Percentiles rank a stretch among this genome's conserved stretches.
phyloP scores from a whole-genome alignment of 2,888 invertebrate genomes.

The Drosophila ustulata region DNA sequence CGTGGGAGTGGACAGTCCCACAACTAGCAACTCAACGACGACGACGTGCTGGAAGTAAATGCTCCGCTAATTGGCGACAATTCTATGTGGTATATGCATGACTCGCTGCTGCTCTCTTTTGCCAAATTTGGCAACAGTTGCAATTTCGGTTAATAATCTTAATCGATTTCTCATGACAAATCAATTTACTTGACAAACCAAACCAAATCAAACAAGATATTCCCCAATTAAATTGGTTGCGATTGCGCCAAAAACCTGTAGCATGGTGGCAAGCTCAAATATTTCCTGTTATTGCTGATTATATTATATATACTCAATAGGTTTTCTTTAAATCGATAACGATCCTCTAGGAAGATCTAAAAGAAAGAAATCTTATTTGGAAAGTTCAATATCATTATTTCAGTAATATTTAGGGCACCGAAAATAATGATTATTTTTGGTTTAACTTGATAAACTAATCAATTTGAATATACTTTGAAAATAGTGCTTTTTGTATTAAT shows the following conservation, averaged over 20 bases:
- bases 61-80: slow-evolving; percentile 10
- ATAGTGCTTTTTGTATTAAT: too few relatives aligned
- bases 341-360: too few relatives aligned
- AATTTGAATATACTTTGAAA: too few relatives aligned
- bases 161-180: slow-evolving; percentile 7
- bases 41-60: slow-evolving; percentile 3
- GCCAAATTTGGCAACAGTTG: background rate
- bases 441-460: too few relatives aligned
- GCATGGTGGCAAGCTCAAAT: background rate
- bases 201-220: slow-evolving; percentile 30
- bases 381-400: too few relatives aligned
- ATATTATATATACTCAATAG: too few relatives aligned
- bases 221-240: slow-evolving; percentile 17
- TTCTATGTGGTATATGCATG: background rate
- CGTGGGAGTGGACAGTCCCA: slow-evolving; percentile 35
- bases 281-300: background rate
- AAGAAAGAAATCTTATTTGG: too few relatives aligned
- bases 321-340: too few relatives aligned
- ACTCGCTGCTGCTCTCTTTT: background rate
- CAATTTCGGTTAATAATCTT: background rate
- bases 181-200: slow-evolving; percentile 16
- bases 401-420: too few relatives aligned
- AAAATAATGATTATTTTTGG: too few relatives aligned
- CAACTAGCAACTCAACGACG: background rate
- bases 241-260: slow-evolving; percentile 2